A percentile compares a stretch with the other conserved stretches of the same genome.
phyloP scores from a whole-genome alignment of 2,113 vertebrate species.

The Suncus etruscus region DNA sequence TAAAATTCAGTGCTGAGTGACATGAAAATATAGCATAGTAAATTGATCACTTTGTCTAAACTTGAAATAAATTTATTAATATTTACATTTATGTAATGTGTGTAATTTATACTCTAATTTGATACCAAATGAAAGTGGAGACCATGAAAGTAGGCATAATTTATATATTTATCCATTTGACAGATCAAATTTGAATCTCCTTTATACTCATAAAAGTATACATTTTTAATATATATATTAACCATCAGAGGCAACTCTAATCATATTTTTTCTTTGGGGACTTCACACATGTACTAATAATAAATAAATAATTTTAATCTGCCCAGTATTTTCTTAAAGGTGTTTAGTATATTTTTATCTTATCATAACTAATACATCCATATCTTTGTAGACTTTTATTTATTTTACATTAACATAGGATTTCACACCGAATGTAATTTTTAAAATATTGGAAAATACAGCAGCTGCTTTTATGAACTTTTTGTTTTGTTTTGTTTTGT shows the following conservation, averaged over 20 bases:
- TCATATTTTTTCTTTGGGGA: not conserved
- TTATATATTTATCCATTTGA: not conserved
- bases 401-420: not conserved
- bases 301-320: not conserved
- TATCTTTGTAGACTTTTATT: not conserved
- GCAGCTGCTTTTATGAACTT: not conserved
- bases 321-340: not conserved
- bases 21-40: constrained; percentile 15
- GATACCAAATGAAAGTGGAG: not conserved
- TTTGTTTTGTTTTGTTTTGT: not conserved
- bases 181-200: not conserved
- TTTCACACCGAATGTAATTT: not conserved
- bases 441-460: not conserved
- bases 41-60: not conserved
- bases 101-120: not conserved
- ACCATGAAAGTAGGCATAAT: not conserved
- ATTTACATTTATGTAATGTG: not conserved
- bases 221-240: not conserved
- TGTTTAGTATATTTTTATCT: not conserved
- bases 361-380: not conserved
- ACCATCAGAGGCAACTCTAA: not conserved
- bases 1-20: not conserved
- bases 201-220: not conserved
- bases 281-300: not conserved
- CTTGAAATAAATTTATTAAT: not conserved